Evolutionary conservation across 2,888 invertebrate species (phyloP).

Genomic region (Tenthredo scrophulariae): DNA sequence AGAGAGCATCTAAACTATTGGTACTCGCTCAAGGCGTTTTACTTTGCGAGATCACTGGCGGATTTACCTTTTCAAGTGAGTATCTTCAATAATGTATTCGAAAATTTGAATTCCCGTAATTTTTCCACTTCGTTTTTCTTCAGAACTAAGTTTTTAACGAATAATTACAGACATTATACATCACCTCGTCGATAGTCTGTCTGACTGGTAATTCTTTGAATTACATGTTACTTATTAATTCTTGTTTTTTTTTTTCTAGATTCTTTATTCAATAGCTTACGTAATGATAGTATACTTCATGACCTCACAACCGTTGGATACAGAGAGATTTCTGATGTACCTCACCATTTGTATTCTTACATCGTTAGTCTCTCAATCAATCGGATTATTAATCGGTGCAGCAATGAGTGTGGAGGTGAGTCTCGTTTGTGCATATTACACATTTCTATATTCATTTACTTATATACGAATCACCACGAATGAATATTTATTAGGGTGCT

Average conservation of each 20-base stretch:
- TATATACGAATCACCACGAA: too few relatives aligned
- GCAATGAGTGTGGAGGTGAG: slow-evolving; percentile 91
- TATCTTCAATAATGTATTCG: slow-evolving; percentile 27
- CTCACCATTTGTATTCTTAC: slow-evolving; percentile 89
- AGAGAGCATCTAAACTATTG: slow-evolving; percentile 97
- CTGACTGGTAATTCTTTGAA: slow-evolving; percentile 46
- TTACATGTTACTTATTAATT: slow-evolving; percentile 46
- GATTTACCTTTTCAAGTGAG: slow-evolving; percentile 97
- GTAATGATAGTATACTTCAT: slow-evolving; percentile 94
- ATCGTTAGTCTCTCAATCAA: slow-evolving; percentile 94
- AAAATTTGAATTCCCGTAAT: background rate
- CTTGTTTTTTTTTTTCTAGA: slow-evolving; percentile 82
- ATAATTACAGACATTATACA: background rate
- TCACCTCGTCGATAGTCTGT: background rate
- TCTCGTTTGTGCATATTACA: background rate
- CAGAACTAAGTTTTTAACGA: background rate
- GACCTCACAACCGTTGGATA: slow-evolving; percentile 96
- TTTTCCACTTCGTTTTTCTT: background rate
- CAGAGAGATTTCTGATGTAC: slow-evolving; percentile 90
- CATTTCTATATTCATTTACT: too few relatives aligned
- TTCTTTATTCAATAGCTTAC: slow-evolving; percentile 75
- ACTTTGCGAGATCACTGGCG: slow-evolving; percentile 97
- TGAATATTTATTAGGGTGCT: too few relatives aligned
- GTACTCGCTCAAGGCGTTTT: slow-evolving; percentile 98
- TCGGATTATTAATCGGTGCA: slow-evolving; percentile 95